Evolutionary conservation across 2,113 vertebrate species (phyloP).

Genomic region (Channa argus): DNA sequence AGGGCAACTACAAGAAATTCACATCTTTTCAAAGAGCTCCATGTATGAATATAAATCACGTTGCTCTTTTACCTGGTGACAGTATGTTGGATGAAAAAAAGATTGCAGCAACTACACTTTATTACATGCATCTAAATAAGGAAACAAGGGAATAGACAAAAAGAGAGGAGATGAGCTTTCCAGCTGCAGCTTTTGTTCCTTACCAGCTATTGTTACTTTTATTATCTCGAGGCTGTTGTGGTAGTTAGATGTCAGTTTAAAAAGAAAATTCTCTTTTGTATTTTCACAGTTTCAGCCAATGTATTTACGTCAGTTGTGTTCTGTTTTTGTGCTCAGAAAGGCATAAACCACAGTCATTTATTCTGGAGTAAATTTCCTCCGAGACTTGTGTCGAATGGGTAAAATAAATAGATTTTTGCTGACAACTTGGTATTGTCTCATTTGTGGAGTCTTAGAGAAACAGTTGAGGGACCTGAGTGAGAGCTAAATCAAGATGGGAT

Average conservation of each 20-base stretch:
- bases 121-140: not conserved
- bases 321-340: constrained; percentile 44
- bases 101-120: not conserved
- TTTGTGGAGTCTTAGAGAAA: constrained; percentile 51
- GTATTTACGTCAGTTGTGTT: constrained; percentile 29
- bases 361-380: constrained; percentile 61
- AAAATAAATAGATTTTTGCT: constrained; percentile 65
- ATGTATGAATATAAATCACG: constrained; percentile 20
- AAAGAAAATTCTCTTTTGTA: constrained; percentile 5
- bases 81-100: constrained; percentile 6
- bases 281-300: constrained; percentile 37
- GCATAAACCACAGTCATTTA: constrained; percentile 62
- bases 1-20: not conserved
- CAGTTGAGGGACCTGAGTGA: constrained; percentile 44
- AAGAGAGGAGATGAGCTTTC: constrained; percentile 14
- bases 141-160: not conserved
- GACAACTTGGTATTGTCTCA: constrained; percentile 63
- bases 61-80: constrained; percentile 2
- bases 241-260: constrained; percentile 19
- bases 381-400: constrained; percentile 51
- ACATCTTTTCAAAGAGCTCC: constrained; percentile 16
- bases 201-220: constrained; percentile 10
- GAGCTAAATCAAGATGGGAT: not conserved
- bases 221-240: constrained; percentile 10
- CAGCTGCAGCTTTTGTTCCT: constrained; percentile 17